Conservation (phyloP, 2,113 vertebrate genomes). For the Lepus americanus region DNA sequence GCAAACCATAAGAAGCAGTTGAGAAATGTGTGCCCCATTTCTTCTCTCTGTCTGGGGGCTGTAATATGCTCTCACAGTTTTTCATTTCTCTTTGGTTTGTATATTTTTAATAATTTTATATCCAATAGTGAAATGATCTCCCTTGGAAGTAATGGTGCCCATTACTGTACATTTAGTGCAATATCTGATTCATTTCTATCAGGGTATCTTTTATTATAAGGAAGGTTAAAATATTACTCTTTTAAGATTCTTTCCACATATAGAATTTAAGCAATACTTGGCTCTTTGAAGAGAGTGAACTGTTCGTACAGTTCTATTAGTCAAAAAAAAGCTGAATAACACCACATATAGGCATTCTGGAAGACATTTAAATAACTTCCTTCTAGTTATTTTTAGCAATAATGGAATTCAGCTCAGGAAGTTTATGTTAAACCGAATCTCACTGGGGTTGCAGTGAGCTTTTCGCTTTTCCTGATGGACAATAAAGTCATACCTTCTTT, state of each 20-base stretch:
- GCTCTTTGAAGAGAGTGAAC: constrained; percentile 27
- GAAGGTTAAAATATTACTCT: background rate
- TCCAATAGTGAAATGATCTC: background rate
- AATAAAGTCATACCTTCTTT: constrained; percentile 81
- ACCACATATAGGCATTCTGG: constrained; percentile 69
- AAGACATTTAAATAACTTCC: constrained; percentile 84
- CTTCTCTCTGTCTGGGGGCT: background rate
- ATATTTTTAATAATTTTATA: background rate
- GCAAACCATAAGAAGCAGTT: background rate
- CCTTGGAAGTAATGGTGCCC: background rate
- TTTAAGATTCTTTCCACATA: constrained; percentile 31
- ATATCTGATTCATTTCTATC: background rate
- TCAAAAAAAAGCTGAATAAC: constrained; percentile 70
- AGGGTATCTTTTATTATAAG: constrained; percentile 20
- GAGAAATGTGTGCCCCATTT: background rate
- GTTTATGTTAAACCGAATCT: constrained; percentile 86
- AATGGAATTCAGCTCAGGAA: constrained; percentile 86
- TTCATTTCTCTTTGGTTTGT: background rate
- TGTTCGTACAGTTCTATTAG: constrained; percentile 64
- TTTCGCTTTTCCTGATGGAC: constrained; percentile 83
- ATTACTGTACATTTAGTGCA: background rate
- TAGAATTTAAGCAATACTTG: constrained; percentile 26
- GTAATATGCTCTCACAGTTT: background rate
- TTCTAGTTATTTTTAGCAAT: constrained; percentile 86
- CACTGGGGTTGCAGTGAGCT: constrained; percentile 81